A percentile compares a stretch with the other conserved stretches of the same genome.
Evolutionary conservation across 1,140 invertebrate genomes (phyloP).

Genomic region (Pseudomyrmex concolor): DNA sequence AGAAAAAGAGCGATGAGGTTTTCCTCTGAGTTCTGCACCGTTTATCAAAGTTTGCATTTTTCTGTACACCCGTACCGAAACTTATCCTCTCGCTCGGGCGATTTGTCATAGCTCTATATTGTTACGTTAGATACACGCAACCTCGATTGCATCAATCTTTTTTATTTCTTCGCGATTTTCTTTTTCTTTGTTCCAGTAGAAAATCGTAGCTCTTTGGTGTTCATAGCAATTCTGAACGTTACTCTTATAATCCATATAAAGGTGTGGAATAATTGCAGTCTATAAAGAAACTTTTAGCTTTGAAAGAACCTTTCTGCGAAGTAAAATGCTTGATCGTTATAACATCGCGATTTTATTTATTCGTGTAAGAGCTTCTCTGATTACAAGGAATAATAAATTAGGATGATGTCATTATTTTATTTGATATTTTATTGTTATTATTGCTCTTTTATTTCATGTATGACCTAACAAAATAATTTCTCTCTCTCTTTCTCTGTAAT

Average conservation of each 20-base stretch:
- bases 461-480: background rate
- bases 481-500: too few relatives aligned
- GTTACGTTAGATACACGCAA: background rate
- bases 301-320: constrained; percentile 19
- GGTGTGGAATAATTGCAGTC: constrained; percentile 26
- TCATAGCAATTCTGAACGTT: constrained; percentile 16
- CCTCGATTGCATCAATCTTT: background rate
- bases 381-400: background rate
- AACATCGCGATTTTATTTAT: background rate
- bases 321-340: constrained; percentile 19
- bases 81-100: constrained; percentile 42
- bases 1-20: background rate
- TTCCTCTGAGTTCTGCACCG: constrained; percentile 31
- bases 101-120: constrained; percentile 67
- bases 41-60: constrained; percentile 61
- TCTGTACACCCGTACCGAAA: constrained; percentile 1
- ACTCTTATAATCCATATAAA: constrained; percentile 18
- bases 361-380: background rate
- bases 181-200: background rate
- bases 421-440: background rate
- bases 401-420: constrained; percentile 22
- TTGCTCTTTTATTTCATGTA: background rate
- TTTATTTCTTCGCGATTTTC: background rate
- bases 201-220: background rate
- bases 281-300: constrained; percentile 17